Percentiles rank a stretch among this genome's conserved stretches.
Evolutionary conservation across 2,797 vertebrate species (phyloP).

Genomic region (Forpus xanthops): DNA sequence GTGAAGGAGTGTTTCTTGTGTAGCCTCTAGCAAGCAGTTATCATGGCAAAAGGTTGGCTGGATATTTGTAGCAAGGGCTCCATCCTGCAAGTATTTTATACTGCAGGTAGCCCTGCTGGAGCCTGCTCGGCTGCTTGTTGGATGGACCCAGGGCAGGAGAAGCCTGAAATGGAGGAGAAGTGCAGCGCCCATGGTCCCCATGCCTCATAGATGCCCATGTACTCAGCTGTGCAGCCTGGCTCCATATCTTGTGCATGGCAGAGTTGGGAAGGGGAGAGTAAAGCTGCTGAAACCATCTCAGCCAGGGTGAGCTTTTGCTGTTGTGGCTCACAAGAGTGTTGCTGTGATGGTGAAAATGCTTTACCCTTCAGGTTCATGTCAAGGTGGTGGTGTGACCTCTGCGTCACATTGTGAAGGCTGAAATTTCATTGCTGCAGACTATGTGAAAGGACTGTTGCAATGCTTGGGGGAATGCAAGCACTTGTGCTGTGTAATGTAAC

Average conservation of each 20-base stretch:
- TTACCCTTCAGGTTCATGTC: not conserved
- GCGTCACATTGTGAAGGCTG: not conserved
- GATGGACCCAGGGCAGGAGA: not conserved
- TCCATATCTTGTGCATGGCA: not conserved
- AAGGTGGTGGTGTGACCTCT: rapidly evolving
- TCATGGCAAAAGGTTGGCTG: rapidly evolving
- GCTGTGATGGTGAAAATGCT: not conserved
- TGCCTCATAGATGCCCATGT: not conserved
- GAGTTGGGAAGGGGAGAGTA: not conserved
- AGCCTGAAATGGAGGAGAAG: not conserved
- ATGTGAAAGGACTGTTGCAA: rapidly evolving
- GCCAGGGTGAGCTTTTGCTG: not conserved
- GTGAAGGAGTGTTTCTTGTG: not conserved
- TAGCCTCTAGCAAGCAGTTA: not conserved
- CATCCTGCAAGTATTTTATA: not conserved
- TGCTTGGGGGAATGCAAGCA: rapidly evolving
- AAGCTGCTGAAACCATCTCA: not conserved
- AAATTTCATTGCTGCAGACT: rapidly evolving
- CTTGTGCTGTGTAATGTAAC: not conserved
- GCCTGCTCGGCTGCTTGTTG: rapidly evolving
- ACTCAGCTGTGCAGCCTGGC: not conserved
- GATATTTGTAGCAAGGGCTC: not conserved
- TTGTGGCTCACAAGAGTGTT: rapidly evolving
- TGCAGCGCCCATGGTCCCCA: rapidly evolving
- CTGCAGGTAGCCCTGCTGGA: not conserved